Conservation (phyloP, 2,113 vertebrate genomes). For the Dromaius novaehollandiae region DNA sequence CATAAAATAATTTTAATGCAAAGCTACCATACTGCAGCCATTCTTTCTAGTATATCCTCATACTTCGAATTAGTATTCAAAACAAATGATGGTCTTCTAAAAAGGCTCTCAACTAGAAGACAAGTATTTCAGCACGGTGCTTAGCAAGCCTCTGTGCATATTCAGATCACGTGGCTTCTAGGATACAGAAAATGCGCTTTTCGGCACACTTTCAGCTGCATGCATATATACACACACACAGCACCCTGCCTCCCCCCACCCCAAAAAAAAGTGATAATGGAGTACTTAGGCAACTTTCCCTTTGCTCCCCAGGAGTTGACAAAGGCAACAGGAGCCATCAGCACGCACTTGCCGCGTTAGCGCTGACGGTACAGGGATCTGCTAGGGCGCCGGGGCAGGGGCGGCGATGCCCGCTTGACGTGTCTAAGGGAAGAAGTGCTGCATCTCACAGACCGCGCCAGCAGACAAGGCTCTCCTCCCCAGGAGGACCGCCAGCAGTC, state of each 20-base stretch:
- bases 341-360: accelerated
- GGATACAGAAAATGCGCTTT: accelerated
- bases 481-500: neutral
- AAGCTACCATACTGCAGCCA: neutral
- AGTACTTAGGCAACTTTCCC: neutral
- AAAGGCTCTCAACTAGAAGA: neutral
- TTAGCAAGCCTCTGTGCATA: neutral
- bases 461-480: neutral
- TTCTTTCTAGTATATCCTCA: neutral
- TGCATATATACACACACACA: neutral
- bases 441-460: neutral
- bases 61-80: neutral
- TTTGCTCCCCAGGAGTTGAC: neutral
- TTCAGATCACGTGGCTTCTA: neutral
- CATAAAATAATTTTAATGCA: neutral
- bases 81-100: neutral
- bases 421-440: neutral
- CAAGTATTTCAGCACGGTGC: neutral
- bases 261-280: neutral
- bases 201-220: neutral
- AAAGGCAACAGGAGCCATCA: neutral
- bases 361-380: neutral
- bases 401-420: neutral
- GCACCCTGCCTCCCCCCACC: neutral
- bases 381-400: accelerated